Evolutionary conservation across 2,888 invertebrate species (phyloP), one percentile per base, ranked within the genome.

Genomic region (Melieria picta): DNA sequence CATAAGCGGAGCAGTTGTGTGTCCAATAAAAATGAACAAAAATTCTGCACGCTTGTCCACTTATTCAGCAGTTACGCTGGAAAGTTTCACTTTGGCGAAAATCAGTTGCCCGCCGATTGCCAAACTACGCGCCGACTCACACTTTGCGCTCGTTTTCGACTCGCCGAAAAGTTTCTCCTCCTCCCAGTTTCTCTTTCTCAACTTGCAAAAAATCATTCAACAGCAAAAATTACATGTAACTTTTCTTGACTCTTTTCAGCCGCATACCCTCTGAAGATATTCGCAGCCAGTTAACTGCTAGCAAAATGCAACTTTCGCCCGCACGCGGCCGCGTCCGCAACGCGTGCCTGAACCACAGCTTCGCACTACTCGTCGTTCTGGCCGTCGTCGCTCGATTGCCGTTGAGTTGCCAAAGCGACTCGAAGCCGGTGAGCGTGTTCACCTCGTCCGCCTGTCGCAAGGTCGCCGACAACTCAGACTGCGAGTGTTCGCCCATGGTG

Each of bases 401-500:
- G 5, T 5, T 52, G 7, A 52, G 13, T 13, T 11, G n/a, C 9
- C 13, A 52, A 52, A 52, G 52, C 52, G 11, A 52, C 13, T 11
- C 9, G 30, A 30, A 30, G 2, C 30, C 30, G 9, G 4, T 30
- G 16, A 45, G 64, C n/a, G 16, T 7, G 47, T 62, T 66, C 45
- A 69, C 55, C 46, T 42, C 60, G 4, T 62, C 68, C 6, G 61
- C 56, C 0, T 85, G 85, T 66, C 80, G 76, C 55, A 82, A 84
- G 58, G 71, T 85, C 4, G 79, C 79, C 16, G 76, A 75, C 11
- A 78, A 74, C 9, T 78, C 81, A 0, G 69, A 80, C 7, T 87
- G 87, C 60, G 80, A 81, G 47, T 87, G 87, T 58, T 80, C 82
- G 4, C 81, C 81, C 6, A 79, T 81, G n/a, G 71, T 82, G 16